These are phyloP conservation scores for Nannospalax galili DNA, from an alignment of 2,113 vertebrate species.

Conservation along the genomic window DNA sequence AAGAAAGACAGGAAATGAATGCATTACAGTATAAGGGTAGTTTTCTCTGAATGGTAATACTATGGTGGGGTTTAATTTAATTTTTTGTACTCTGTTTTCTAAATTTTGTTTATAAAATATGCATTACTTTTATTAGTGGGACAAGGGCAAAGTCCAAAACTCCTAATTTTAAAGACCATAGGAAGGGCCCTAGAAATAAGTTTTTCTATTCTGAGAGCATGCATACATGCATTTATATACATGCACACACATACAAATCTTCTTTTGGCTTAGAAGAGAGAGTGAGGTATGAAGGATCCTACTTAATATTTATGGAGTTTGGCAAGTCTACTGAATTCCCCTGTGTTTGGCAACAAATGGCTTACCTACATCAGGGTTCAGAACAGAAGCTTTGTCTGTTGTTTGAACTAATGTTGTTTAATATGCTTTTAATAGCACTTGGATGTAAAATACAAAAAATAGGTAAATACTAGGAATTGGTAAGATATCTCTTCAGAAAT, in stretches of 20 bases:
- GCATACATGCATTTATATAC: neutral
- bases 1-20: conserved; percentile 23
- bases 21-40: neutral
- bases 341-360: neutral
- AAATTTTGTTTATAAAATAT: conserved; percentile 30
- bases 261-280: neutral
- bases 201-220: neutral
- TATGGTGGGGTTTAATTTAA: neutral
- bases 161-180: conserved; percentile 11
- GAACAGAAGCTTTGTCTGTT: conserved; percentile 19
- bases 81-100: neutral
- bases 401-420: conserved; percentile 46
- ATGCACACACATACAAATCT: neutral
- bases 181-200: neutral
- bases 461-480: conserved; percentile 65
- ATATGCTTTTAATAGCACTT: conserved; percentile 57
- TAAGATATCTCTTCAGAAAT: conserved; percentile 65
- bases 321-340: neutral
- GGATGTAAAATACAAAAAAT: conserved; percentile 55
- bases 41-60: neutral
- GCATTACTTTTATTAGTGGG: neutral
- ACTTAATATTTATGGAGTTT: neutral
- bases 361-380: neutral
- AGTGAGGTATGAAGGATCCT: neutral
- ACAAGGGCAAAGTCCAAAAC: neutral